phyloP scores from a whole-genome alignment of 1,140 invertebrate genomes.

The Neuroterus valhalla region DNA sequence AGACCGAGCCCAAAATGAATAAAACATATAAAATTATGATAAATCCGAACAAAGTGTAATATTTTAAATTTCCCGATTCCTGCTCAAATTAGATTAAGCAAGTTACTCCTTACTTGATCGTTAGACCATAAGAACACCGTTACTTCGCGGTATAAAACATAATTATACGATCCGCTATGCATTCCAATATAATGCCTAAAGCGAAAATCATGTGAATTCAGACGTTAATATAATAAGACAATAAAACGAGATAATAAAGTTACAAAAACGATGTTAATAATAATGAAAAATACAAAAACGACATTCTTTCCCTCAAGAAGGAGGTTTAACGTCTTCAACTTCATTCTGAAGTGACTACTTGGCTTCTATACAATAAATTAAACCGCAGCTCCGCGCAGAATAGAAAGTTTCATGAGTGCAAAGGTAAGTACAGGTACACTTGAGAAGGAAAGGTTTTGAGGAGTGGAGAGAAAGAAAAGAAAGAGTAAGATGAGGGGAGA shows the following conservation, averaged over 20 bases:
- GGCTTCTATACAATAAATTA: constrained; percentile 5
- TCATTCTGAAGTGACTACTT: neutral
- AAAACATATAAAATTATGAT: too few relatives aligned
- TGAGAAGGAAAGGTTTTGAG: constrained; percentile 12
- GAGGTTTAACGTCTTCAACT: constrained; percentile 7
- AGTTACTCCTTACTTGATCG: neutral
- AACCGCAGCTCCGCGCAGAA: neutral
- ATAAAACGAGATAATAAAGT: neutral
- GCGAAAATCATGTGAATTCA: neutral
- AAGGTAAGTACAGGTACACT: neutral
- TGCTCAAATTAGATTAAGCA: constrained; percentile 22
- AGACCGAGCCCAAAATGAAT: too few relatives aligned
- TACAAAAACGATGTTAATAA: constrained; percentile 7
- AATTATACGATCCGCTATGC: constrained; percentile 26
- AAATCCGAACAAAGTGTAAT: too few relatives aligned
- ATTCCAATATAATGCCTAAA: constrained; percentile 29
- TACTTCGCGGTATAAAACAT: constrained; percentile 23
- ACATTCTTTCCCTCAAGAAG: neutral
- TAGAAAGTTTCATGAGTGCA: constrained; percentile 22
- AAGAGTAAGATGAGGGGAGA: neutral
- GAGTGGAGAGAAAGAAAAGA: neutral
- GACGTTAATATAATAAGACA: constrained; percentile 19
- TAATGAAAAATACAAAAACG: constrained; percentile 6
- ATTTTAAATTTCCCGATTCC: neutral
- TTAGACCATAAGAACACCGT: constrained; percentile 26